phyloP scores from a whole-genome alignment of 2,888 invertebrate genomes.

The Oasisia sp. region DNA sequence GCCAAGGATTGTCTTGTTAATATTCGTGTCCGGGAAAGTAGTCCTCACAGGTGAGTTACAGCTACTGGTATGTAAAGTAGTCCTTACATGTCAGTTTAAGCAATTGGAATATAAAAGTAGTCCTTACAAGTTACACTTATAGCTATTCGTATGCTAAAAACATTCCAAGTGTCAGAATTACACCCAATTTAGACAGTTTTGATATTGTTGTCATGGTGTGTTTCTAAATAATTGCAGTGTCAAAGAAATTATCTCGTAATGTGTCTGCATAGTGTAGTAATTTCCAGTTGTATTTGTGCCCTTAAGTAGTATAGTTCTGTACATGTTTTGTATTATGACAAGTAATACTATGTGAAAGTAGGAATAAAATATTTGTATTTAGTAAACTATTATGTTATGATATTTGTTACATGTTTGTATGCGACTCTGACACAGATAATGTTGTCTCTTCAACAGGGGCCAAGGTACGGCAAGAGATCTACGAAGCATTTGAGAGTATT shows the following conservation, averaged over 20 bases:
- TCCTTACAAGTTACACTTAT: slow-evolving; percentile 77
- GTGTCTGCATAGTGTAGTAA: neutral
- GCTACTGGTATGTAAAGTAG: neutral
- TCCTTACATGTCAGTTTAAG: neutral
- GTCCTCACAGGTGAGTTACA: slow-evolving; percentile 80
- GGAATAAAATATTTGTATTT: neutral
- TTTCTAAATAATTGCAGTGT: neutral
- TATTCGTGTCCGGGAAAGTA: slow-evolving; percentile 99
- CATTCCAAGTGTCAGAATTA: neutral
- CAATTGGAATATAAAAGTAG: slow-evolving; percentile 73
- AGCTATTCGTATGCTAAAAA: neutral
- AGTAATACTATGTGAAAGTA: neutral
- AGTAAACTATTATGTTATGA: neutral
- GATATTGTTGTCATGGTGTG: neutral
- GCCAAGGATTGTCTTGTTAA: slow-evolving; percentile 92
- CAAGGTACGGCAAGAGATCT: slow-evolving; percentile 89
- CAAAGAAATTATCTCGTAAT: neutral
- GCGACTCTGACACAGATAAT: neutral
- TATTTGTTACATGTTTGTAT: slow-evolving; percentile 18
- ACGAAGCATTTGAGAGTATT: slow-evolving; percentile 93
- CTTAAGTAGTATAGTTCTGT: neutral
- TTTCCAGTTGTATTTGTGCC: neutral
- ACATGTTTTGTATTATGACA: neutral
- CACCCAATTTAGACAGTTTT: neutral
- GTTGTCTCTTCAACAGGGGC: slow-evolving; percentile 75